Conservation (phyloP, 2,113 vertebrate genomes). For the Ranitomeya imitator region DNA sequence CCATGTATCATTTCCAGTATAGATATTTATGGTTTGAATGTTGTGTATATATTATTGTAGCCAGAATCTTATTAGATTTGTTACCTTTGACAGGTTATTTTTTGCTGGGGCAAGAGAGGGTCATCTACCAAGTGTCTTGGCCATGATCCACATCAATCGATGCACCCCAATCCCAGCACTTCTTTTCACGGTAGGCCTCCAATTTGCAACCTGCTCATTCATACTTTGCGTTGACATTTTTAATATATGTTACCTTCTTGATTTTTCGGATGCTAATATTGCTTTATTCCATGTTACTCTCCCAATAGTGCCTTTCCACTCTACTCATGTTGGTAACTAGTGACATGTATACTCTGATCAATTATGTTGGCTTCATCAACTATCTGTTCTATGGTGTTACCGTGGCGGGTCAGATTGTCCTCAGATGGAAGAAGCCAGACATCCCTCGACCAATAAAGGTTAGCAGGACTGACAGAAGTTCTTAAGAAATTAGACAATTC, state of each 20-base stretch:
- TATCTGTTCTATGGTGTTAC: conserved; percentile 94
- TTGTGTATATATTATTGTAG: background rate
- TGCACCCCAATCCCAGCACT: conserved; percentile 91
- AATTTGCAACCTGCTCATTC: background rate
- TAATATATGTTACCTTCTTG: background rate
- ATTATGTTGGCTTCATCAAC: conserved; percentile 95
- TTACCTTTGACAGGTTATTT: conserved; percentile 78
- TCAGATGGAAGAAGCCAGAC: conserved; percentile 82
- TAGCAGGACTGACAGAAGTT: conserved; percentile 29
- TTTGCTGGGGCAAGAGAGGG: conserved; percentile 91
- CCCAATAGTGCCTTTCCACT: conserved; percentile 84
- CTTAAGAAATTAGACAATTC: background rate
- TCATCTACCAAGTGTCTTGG: conserved; percentile 87
- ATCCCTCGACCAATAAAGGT: conserved; percentile 88
- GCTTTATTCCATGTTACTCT: background rate
- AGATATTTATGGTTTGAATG: background rate
- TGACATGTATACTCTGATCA: conserved; percentile 95
- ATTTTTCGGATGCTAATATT: background rate
- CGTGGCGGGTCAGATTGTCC: conserved; percentile 88
- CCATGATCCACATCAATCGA: conserved; percentile 89
- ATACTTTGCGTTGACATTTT: background rate
- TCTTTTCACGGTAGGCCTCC: conserved; percentile 81
- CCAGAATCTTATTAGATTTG: background rate
- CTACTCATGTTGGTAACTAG: conserved; percentile 93
- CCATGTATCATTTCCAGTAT: too few relatives aligned